Conservation (phyloP, 2,888 invertebrate genomes). For the Lepidocyrtoides sp. region DNA sequence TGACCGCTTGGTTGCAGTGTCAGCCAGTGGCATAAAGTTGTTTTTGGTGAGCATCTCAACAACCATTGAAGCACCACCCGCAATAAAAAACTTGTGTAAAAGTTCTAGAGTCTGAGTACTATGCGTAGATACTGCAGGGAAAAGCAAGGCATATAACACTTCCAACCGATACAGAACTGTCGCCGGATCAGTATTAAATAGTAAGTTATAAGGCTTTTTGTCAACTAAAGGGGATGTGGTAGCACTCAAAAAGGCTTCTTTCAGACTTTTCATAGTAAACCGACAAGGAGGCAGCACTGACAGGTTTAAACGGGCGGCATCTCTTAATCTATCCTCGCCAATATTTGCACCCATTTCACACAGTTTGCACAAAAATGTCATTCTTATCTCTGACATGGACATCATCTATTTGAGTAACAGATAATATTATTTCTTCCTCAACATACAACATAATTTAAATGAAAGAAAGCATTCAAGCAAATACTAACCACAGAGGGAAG, state of each 20-base stretch:
- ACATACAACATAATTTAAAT: no score
- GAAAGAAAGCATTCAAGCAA: no score
- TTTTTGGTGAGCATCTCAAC: conserved; percentile 94
- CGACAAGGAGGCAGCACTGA: conserved; percentile 93
- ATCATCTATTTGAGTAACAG: conserved; percentile 89
- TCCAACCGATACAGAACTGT: conserved; percentile 92
- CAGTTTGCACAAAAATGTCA: conserved; percentile 88
- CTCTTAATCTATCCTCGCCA: conserved; percentile 93
- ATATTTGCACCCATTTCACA: conserved; percentile 95
- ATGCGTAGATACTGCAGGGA: conserved; percentile 95
- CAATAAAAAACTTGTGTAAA: conserved; percentile 86
- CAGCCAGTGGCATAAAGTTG: conserved; percentile 93
- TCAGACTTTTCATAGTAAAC: conserved; percentile 89
- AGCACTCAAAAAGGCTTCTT: conserved; percentile 87
- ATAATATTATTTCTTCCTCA: not conserved
- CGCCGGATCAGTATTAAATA: conserved; percentile 84
- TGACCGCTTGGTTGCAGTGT: conserved; percentile 92
- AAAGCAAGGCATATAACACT: conserved; percentile 95
- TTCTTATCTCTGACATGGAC: conserved; percentile 88
- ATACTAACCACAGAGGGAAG: conserved; percentile 95
- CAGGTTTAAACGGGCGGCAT: conserved; percentile 93
- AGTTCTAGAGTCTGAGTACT: conserved; percentile 88
- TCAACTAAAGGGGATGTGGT: conserved; percentile 77
- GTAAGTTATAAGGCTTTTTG: conserved; percentile 83
- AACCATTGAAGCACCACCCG: conserved; percentile 90